A percentile compares a stretch with the other conserved stretches of the same genome.
Evolutionary conservation across 2,888 invertebrate species (phyloP).

Genomic region (Ophraella communa): DNA sequence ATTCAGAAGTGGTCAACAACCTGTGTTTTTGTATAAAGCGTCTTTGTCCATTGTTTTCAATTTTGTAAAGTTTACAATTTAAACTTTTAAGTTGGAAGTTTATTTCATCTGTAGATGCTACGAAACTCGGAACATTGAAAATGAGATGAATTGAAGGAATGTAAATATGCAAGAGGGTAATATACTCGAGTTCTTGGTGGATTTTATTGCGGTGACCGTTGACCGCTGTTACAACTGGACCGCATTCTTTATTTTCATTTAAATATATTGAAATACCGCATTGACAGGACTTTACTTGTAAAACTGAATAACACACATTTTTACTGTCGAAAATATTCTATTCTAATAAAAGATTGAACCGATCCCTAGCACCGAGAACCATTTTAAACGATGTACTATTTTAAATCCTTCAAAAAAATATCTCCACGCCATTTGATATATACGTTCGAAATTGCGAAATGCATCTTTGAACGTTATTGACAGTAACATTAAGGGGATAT

Average conservation of each 20-base stretch:
- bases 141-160: conserved; percentile 37
- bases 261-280: conserved; percentile 57
- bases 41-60: not conserved
- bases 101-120: not conserved
- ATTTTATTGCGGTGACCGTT: conserved; percentile 43
- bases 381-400: no score
- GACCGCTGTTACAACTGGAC: conserved; percentile 36
- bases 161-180: conserved; percentile 35
- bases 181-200: conserved; percentile 35
- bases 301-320: conserved; percentile 35
- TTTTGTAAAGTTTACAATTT: not conserved
- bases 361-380: no score
- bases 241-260: conserved; percentile 50
- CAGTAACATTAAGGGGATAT: conserved; percentile 51
- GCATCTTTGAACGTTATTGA: conserved; percentile 49
- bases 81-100: not conserved
- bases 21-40: not conserved
- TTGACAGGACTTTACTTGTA: conserved; percentile 46
- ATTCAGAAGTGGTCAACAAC: not conserved
- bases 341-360: no score
- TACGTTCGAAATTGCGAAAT: conserved; percentile 33
- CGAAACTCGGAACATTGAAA: conserved; percentile 10
- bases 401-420: not conserved
- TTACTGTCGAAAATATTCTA: no score
- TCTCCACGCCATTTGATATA: conserved; percentile 25